phyloP scores from a whole-genome alignment of 1,140 invertebrate genomes.

The Cydia splendana region DNA sequence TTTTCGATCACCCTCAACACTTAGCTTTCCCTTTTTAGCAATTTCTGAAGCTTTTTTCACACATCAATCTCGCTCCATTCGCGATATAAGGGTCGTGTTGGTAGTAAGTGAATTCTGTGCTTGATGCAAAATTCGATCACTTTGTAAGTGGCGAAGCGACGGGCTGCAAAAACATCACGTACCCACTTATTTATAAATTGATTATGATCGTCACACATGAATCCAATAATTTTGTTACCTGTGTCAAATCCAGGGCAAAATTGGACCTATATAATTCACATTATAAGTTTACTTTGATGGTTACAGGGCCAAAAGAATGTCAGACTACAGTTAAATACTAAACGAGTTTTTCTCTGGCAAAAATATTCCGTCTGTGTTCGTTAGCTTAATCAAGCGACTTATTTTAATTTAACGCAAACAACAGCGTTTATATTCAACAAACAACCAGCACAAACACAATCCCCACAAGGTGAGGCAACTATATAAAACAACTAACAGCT shows the following conservation, averaged over 20 bases:
- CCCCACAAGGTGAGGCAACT: slow-evolving; percentile 26
- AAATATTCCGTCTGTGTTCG: background rate
- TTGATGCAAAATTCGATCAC: slow-evolving; percentile 32
- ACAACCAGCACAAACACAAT: slow-evolving; percentile 42
- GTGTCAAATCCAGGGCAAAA: background rate
- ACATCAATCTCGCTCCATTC: slow-evolving; percentile 67
- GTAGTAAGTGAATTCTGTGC: slow-evolving; percentile 32
- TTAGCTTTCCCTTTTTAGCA: slow-evolving; percentile 76
- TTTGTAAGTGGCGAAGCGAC: slow-evolving; percentile 31
- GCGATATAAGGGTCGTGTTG: slow-evolving; percentile 56
- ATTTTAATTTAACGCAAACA: slow-evolving; percentile 25
- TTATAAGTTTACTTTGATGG: background rate
- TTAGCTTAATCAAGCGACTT: slow-evolving; percentile 22
- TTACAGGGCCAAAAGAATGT: background rate
- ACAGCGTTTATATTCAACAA: slow-evolving; percentile 27
- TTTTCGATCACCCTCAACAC: slow-evolving; percentile 70
- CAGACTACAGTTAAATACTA: background rate
- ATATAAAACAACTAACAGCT: slow-evolving; percentile 49
- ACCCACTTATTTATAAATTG: slow-evolving; percentile 10
- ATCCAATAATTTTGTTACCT: background rate
- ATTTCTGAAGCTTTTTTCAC: slow-evolving; percentile 71
- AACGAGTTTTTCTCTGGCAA: background rate
- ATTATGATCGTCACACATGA: background rate
- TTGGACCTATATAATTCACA: slow-evolving; percentile 34
- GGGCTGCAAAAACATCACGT: slow-evolving; percentile 31